phyloP scores from a whole-genome alignment of 2,113 vertebrate genomes.

The Vanacampus margaritifer region DNA sequence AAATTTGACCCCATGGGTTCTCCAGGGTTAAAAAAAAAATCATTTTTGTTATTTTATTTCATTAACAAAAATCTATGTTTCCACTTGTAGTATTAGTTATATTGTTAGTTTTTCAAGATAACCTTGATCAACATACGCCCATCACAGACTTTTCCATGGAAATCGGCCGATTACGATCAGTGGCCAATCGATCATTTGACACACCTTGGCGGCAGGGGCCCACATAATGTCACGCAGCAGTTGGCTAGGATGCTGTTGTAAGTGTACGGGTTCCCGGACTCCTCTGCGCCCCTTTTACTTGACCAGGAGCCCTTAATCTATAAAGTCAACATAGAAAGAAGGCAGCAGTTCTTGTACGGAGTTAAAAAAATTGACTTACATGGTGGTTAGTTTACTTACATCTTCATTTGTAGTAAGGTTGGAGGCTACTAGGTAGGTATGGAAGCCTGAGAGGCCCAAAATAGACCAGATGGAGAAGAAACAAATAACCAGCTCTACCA shows the following conservation, averaged over 20 bases:
- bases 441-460: conserved; percentile 97
- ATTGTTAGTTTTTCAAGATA: too few species aligned
- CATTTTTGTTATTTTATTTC: too few species aligned
- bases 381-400: conserved; percentile 72
- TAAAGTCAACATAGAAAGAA: background rate
- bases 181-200: background rate
- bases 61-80: too few species aligned
- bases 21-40: too few species aligned
- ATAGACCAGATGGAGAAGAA: conserved; percentile 98
- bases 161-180: too few species aligned
- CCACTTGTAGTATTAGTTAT: too few species aligned
- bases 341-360: background rate
- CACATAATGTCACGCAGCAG: conserved; percentile 90
- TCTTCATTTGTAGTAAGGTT: conserved; percentile 98
- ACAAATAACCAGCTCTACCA: conserved; percentile 92
- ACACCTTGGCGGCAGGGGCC: conserved; percentile 92
- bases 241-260: conserved; percentile 91
- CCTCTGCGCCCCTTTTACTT: conserved; percentile 83
- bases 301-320: conserved; percentile 97
- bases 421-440: conserved; percentile 94
- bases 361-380: background rate
- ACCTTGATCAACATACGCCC: too few species aligned
- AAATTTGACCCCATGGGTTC: too few species aligned
- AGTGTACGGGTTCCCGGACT: conserved; percentile 90
- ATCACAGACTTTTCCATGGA: too few species aligned